Conservation (phyloP, 2,888 invertebrate species). For the Mythimna impura region DNA sequence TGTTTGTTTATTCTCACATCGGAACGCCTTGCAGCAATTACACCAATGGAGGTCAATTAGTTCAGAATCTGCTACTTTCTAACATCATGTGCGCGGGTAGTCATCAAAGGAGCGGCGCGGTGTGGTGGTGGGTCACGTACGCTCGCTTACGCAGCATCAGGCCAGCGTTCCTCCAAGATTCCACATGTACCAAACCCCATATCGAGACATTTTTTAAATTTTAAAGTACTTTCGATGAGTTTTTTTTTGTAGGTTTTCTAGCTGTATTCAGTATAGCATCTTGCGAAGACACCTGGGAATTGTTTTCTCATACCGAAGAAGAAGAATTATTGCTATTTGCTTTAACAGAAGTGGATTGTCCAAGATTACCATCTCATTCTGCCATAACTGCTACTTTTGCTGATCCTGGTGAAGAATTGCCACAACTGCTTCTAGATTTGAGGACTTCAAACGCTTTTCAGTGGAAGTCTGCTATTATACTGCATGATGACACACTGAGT, state of each 20-base stretch:
- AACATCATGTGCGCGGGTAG: too few relatives aligned
- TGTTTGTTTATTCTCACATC: too few relatives aligned
- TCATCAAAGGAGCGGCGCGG: too few relatives aligned
- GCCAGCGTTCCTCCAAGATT: too few relatives aligned
- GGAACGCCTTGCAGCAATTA: too few relatives aligned
- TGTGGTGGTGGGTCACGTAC: too few relatives aligned
- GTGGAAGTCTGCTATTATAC: conserved; percentile 93
- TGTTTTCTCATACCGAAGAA: conserved; percentile 91
- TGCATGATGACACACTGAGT: conserved; percentile 94
- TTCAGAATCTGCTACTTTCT: too few relatives aligned
- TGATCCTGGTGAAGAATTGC: conserved; percentile 93
- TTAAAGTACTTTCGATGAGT: too few relatives aligned
- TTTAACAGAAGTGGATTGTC: conserved; percentile 95
- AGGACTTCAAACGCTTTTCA: conserved; percentile 91
- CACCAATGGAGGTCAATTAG: too few relatives aligned
- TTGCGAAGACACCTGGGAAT: conserved; percentile 93
- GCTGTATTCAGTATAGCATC: conserved; percentile 94
- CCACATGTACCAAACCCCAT: too few relatives aligned
- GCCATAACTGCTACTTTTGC: conserved; percentile 94
- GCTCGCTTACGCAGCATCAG: too few relatives aligned
- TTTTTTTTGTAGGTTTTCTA: conserved; percentile 90
- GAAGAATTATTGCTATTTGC: conserved; percentile 93
- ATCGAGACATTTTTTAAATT: too few relatives aligned
- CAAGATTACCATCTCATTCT: conserved; percentile 92
- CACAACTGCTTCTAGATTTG: conserved; percentile 94